Evolutionary conservation across 2,113 vertebrate genomes (phyloP), one percentile per base, ranked within the genome.

Genomic region (Hemiprocne comata): DNA sequence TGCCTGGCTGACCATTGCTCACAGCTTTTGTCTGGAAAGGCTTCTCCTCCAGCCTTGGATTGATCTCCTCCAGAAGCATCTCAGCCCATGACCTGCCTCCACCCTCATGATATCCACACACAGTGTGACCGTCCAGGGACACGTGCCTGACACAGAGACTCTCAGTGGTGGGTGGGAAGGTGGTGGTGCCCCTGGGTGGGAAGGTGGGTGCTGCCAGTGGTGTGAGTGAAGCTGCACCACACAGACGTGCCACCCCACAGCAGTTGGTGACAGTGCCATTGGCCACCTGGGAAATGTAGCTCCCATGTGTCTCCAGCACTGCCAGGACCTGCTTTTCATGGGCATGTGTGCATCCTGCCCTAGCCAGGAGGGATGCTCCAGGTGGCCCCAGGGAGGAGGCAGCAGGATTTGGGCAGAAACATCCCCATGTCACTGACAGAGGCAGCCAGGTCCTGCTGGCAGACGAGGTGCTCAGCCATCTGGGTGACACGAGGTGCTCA

Each of bases 381-480:
- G 13, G 17, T 33, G 18, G 17, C 36, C 14, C 28, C 3, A 4
- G 64, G 33, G 28, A 76, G 51, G 15, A 33, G 44, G 31, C 14
- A 66, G 15, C 20, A 8, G 15, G n/a, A 38, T 65, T 73, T 66
- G 64, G 55, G 48, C 58, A 91, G 65, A 33, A 85, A 65, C 6
- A 2, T 61, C 44, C 33, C 69, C 1, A 0, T 5, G 13, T 38
- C 77, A 48, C 50, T 25, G 6, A n/a, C 17, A 7, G 10, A 29
- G 64, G 64, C 12, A 20, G 14, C 8, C 18, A n/a, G 62, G 57
- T 65, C 46, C 53, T 57, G 40, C 66, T 3, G 4, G 13, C 4
- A 46, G 38, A 55, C 1, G 3, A 74, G 53, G 42, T 1, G 7
- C 85, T 91, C 0, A 0, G 66, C 36, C 6, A 1, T 6, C 34